A percentile compares a stretch with the other conserved stretches of the same genome.
phyloP scores from a whole-genome alignment of 2,888 invertebrate genomes.

The Stenodera caucasica region DNA sequence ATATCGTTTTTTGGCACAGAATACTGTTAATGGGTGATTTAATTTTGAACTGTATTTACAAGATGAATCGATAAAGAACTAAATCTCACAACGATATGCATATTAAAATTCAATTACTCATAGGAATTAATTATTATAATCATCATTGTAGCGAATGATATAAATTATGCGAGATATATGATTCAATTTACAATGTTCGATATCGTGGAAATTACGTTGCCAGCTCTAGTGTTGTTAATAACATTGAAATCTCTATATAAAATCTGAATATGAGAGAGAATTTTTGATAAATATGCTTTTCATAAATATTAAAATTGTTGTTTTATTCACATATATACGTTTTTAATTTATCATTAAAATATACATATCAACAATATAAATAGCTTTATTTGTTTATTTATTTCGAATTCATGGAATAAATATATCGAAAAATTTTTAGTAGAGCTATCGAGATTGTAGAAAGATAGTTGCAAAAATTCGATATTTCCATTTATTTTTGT shows the following conservation, averaged over 20 bases:
- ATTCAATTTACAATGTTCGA: slow-evolving; percentile 1
- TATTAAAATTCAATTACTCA: background rate
- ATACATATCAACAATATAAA: no score
- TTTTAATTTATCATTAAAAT: no score
- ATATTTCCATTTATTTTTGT: background rate
- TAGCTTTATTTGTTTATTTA: no score
- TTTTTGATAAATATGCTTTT: background rate
- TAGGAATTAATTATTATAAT: background rate
- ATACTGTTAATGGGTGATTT: no score
- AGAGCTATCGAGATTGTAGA: no score
- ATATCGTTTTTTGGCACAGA: no score
- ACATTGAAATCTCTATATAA: background rate
- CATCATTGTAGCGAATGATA: background rate
- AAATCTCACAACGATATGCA: background rate
- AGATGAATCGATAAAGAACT: no score
- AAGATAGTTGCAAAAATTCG: no score
- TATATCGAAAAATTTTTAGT: no score
- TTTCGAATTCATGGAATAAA: no score
- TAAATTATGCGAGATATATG: background rate
- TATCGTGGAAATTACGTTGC: background rate
- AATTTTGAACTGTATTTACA: no score
- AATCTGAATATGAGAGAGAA: background rate
- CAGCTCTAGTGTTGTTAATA: background rate
- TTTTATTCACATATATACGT: no score
- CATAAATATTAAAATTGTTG: background rate